Evolutionary conservation across 1,140 invertebrate genomes (phyloP).

Genomic region (Papilio helenus): DNA sequence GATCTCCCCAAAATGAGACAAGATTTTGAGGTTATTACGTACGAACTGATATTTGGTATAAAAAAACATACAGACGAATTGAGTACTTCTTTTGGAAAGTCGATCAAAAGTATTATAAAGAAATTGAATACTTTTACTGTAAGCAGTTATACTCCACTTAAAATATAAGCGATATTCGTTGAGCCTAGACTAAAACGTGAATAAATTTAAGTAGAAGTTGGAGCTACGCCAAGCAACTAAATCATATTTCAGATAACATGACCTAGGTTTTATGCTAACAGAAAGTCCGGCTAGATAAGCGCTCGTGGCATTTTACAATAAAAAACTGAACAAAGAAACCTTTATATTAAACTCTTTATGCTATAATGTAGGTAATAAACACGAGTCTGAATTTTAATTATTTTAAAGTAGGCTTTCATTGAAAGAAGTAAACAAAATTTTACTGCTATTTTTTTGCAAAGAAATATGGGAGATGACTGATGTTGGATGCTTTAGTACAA

Average conservation of each 20-base stretch:
- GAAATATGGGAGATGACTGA: too few species aligned
- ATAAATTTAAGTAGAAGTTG: slow-evolving; percentile 30
- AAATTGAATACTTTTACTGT: not conserved
- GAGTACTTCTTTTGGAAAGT: too few species aligned
- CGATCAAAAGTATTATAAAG: not conserved
- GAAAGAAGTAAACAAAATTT: too few species aligned
- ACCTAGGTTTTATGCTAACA: slow-evolving; percentile 32
- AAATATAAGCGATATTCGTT: slow-evolving; percentile 19
- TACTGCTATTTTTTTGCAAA: too few species aligned
- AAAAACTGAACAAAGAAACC: slow-evolving; percentile 19
- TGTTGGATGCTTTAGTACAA: too few species aligned
- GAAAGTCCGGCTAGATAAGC: slow-evolving; percentile 35
- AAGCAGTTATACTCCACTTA: not conserved
- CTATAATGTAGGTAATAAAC: not conserved
- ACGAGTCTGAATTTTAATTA: not conserved
- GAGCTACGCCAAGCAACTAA: slow-evolving; percentile 20
- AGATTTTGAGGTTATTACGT: too few species aligned
- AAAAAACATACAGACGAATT: too few species aligned
- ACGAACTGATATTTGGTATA: too few species aligned
- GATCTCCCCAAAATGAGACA: not conserved
- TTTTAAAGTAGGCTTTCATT: not conserved
- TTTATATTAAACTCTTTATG: not conserved
- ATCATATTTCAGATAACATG: slow-evolving; percentile 33
- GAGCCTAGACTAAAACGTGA: slow-evolving; percentile 16
- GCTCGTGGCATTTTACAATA: slow-evolving; percentile 22